phyloP scores from a whole-genome alignment of 2,888 invertebrate genomes.

The Sphaerophoria taeniata region DNA sequence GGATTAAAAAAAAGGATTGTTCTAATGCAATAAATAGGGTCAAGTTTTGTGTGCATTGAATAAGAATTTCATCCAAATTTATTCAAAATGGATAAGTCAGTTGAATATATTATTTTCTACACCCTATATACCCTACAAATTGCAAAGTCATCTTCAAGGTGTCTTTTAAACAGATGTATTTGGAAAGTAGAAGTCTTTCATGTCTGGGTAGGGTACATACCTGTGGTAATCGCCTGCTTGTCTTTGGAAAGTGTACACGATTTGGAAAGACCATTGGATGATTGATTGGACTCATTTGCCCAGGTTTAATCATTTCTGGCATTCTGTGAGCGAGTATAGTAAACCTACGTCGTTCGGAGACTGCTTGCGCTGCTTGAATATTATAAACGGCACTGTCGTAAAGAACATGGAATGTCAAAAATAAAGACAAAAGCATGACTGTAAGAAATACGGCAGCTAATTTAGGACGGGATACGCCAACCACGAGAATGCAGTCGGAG shows the following conservation, averaged over 20 bases:
- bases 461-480: constrained; percentile 92
- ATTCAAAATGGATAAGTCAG: neutral
- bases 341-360: constrained; percentile 84
- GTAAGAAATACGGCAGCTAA: constrained; percentile 90
- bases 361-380: constrained; percentile 87
- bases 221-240: constrained; percentile 87
- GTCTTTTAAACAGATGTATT: too few species aligned
- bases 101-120: too few species aligned
- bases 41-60: neutral
- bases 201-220: constrained; percentile 72
- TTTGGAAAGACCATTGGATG: constrained; percentile 83
- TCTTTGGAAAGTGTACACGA: constrained; percentile 86
- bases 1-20: constrained; percentile 36
- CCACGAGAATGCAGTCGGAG: constrained; percentile 91
- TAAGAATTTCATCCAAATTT: constrained; percentile 15
- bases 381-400: constrained; percentile 94
- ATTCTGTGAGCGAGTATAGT: constrained; percentile 80
- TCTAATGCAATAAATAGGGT: neutral
- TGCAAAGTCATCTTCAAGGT: too few species aligned
- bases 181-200: neutral
- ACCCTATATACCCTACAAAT: too few species aligned
- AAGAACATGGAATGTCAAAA: constrained; percentile 92
- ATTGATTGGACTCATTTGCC: constrained; percentile 80
- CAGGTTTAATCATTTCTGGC: constrained; percentile 79
- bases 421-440: constrained; percentile 91